phyloP scores from a whole-genome alignment of 2,113 vertebrate species.

The Micronycteris hirsuta region DNA sequence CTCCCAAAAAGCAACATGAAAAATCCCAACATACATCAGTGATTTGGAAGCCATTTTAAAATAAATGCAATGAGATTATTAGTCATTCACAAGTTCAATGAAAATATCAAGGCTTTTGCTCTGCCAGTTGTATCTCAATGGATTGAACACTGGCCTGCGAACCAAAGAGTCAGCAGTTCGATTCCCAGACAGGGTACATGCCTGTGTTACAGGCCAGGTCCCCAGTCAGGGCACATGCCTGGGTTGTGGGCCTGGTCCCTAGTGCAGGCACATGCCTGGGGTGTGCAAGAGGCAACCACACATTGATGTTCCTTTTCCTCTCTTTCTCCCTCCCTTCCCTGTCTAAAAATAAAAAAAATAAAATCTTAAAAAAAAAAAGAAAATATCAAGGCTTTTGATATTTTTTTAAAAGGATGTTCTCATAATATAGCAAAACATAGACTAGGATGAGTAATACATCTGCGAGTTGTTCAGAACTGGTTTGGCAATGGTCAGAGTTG shows the following conservation, averaged over 20 bases:
- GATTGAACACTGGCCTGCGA: no score
- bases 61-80: neutral
- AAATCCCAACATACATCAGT: neutral
- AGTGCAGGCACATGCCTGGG: no score
- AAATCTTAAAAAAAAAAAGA: neutral
- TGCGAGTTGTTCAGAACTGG: neutral
- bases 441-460: neutral
- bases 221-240: no score
- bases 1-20: neutral
- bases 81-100: neutral
- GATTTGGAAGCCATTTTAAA: slow-evolving; percentile 42
- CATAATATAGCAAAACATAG: neutral
- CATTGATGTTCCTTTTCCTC: no score
- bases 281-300: no score
- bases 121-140: no score
- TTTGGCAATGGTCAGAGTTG: neutral
- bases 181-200: no score
- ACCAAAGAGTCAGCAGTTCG: no score
- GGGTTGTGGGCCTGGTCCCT: no score
- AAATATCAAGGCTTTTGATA: neutral
- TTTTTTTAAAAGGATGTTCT: neutral
- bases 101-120: slow-evolving; percentile 18
- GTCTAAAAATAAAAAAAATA: no score
- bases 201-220: no score
- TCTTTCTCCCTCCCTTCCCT: no score